Evolutionary conservation across 2,888 invertebrate genomes (phyloP), one percentile per base, ranked within the genome.

Genomic region (Parnassius glacialis): DNA sequence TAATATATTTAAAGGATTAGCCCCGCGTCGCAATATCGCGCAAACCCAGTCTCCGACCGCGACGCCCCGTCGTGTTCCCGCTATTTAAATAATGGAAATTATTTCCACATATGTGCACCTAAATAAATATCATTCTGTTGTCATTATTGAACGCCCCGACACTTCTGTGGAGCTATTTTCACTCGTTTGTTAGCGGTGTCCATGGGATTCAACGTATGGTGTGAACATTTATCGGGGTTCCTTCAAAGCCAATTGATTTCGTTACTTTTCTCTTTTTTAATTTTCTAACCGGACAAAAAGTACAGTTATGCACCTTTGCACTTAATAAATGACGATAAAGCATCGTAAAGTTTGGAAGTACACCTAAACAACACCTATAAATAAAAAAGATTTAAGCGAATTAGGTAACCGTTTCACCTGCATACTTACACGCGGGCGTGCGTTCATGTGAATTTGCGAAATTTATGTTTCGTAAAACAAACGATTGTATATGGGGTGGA

Each of bases 1-100:
- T 91, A 90, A 91, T 91, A 91, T 91, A 91, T 91, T 91, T 91
- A 91, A 91, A 91, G 90, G 91, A 91, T 91, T 91, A 90, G 84
- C 84, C 81, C 75, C 74, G 74, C 82, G 85, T 83, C 85, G 90
- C 87, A 91, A 90, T 90, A 90, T 87, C 85, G 86, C 84, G 84
- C 84, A 84, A 84, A 85, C 89, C 90, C 90, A 87, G 82, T 74
- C 75, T 73, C 73, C 69, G 70, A 71, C 68, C 71, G 67, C 74
- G 73, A 64, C 68, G 64, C 64, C 67, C 68, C 48, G 48, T 13
- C 48, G 48, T 7, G 13, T 48, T 13, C 48, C 67, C 82, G 84
- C 88, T 87, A 88, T 88, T 88, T 88, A 88, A 90, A 90, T 89
- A 90, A 90, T 89, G 88, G 84, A 87, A 88, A 90, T 90, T 87